These are phyloP conservation scores for Papilio gigon DNA, from an alignment of 2,888 invertebrate species.

Conservation along the genomic window DNA sequence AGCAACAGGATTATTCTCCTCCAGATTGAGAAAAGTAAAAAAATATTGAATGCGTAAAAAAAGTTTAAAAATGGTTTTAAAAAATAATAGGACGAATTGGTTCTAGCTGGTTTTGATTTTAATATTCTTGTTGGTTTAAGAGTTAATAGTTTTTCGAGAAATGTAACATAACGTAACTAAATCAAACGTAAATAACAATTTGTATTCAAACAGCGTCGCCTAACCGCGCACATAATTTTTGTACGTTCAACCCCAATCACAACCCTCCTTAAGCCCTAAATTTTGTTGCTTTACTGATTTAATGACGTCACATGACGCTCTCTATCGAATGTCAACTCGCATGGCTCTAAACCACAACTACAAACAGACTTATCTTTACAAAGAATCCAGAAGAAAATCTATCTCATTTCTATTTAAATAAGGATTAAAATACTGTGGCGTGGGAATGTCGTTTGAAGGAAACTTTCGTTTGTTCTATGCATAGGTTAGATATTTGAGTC, in stretches of 20 bases:
- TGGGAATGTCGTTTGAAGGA: conserved; percentile 44
- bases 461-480: conserved; percentile 52
- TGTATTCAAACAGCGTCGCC: conserved; percentile 38
- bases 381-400: conserved; percentile 30
- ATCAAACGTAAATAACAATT: conserved; percentile 36
- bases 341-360: conserved; percentile 55
- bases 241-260: conserved; percentile 53
- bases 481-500: conserved; percentile 82
- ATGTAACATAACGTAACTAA: conserved; percentile 1
- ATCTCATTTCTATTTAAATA: conserved; percentile 40
- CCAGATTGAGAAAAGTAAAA: no score
- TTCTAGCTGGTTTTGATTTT: no score
- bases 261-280: conserved; percentile 72
- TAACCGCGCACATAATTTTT: conserved; percentile 41
- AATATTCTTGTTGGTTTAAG: no score
- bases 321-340: conserved; percentile 81
- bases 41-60: no score
- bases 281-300: conserved; percentile 79
- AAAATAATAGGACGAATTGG: no score
- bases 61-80: no score
- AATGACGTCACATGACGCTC: conserved; percentile 80
- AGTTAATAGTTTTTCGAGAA: no score
- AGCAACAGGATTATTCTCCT: no score
- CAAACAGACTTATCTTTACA: conserved; percentile 46
- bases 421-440: conserved; percentile 43